These are phyloP conservation scores for Phyllostomus discolor DNA, from an alignment of 2,113 vertebrate genomes.

Conservation along the genomic window DNA sequence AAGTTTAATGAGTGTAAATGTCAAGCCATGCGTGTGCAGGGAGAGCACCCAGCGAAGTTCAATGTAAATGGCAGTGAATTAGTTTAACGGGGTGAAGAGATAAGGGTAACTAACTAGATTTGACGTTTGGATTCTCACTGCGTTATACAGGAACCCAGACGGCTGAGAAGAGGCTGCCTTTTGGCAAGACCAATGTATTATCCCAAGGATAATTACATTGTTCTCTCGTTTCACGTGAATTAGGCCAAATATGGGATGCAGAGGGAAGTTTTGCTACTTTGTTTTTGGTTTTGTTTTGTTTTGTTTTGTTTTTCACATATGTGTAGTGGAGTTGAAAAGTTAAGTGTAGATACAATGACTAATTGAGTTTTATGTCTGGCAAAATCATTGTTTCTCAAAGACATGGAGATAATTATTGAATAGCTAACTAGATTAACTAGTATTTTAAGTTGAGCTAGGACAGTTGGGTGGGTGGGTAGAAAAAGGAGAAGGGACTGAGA, in stretches of 20 bases:
- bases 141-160: background rate
- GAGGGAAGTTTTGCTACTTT: background rate
- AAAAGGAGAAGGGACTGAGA: background rate
- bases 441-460: background rate
- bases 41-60: constrained; percentile 37
- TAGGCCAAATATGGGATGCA: background rate
- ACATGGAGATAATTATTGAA: background rate
- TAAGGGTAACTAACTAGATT: constrained; percentile 46
- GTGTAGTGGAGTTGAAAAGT: background rate
- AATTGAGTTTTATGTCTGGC: background rate
- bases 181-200: constrained; percentile 17
- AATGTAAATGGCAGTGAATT: constrained; percentile 64
- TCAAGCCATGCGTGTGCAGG: constrained; percentile 3
- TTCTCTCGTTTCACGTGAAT: constrained; percentile 16
- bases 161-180: constrained; percentile 39
- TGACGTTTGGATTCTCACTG: constrained; percentile 7
- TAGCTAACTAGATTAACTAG: background rate
- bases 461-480: background rate
- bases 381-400: background rate
- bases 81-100: constrained; percentile 59
- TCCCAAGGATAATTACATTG: background rate
- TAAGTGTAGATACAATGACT: background rate
- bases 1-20: constrained; percentile 70
- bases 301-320: background rate
- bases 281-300: too few species aligned